phyloP scores from a whole-genome alignment of 2,797 vertebrate species.

The Neomorphus geoffroyi region DNA sequence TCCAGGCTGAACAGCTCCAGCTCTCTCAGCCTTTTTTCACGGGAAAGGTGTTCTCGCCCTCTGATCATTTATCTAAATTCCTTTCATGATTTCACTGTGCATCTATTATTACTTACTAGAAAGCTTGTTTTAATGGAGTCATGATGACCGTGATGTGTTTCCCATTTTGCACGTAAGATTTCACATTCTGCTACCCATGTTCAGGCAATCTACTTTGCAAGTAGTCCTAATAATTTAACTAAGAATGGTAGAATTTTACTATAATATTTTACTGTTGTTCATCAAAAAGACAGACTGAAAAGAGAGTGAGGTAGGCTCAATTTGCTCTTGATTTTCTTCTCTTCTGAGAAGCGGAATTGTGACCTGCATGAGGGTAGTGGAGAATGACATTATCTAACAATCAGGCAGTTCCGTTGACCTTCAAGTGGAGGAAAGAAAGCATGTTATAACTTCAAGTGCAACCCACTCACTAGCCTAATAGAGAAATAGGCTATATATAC shows the following conservation, averaged over 20 bases:
- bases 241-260: neutral
- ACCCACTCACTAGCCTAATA: constrained; percentile 23
- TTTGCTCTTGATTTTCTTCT: neutral
- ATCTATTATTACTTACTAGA: neutral
- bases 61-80: neutral
- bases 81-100: neutral
- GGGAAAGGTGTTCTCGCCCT: neutral
- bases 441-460: constrained; percentile 1
- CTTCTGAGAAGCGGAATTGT: neutral
- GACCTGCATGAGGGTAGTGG: neutral
- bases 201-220: neutral
- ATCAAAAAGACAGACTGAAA: neutral
- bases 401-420: constrained; percentile 28
- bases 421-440: constrained; percentile 21
- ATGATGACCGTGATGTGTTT: neutral
- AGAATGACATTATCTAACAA: neutral
- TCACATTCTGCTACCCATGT: neutral
- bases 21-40: neutral
- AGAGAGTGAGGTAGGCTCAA: neutral
- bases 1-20: neutral
- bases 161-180: neutral
- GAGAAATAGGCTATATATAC: neutral
- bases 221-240: neutral
- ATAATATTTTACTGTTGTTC: neutral
- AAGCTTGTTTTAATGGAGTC: neutral